These are phyloP conservation scores for Ectemnius continuus DNA, from an alignment of 2,888 invertebrate species.

Conservation along the genomic window DNA sequence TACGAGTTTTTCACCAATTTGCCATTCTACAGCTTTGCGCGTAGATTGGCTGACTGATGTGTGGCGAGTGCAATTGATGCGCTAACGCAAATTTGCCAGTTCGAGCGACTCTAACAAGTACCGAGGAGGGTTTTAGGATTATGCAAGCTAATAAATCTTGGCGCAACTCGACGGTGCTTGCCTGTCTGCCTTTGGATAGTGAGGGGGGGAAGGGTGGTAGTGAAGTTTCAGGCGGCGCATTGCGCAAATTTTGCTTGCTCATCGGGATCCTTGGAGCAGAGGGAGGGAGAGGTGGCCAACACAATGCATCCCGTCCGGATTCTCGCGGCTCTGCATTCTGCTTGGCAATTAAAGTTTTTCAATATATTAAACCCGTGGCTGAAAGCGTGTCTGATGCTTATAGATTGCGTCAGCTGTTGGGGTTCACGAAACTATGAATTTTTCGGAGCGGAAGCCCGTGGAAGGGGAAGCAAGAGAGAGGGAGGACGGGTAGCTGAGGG, in stretches of 20 bases:
- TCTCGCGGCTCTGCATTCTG: constrained; percentile 32
- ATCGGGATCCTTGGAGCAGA: constrained; percentile 10
- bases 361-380: constrained; percentile 41
- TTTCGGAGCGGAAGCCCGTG: constrained; percentile 32
- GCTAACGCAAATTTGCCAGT: background rate
- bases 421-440: constrained; percentile 47
- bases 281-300: constrained; percentile 8
- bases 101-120: background rate
- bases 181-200: background rate
- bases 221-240: constrained; percentile 21
- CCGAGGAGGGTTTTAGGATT: constrained; percentile 19
- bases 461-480: background rate
- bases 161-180: constrained; percentile 16
- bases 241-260: constrained; percentile 33
- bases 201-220: constrained; percentile 23
- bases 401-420: constrained; percentile 53
- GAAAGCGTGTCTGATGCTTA: constrained; percentile 48
- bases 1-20: too few species aligned
- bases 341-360: constrained; percentile 53
- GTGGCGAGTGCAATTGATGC: background rate
- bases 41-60: too few species aligned
- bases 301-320: background rate
- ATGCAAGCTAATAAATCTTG: constrained; percentile 37
- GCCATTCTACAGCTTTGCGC: too few species aligned
- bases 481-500: constrained; percentile 13